Conservation (phyloP, 2,888 invertebrate genomes). For the Andrena flavipes region DNA sequence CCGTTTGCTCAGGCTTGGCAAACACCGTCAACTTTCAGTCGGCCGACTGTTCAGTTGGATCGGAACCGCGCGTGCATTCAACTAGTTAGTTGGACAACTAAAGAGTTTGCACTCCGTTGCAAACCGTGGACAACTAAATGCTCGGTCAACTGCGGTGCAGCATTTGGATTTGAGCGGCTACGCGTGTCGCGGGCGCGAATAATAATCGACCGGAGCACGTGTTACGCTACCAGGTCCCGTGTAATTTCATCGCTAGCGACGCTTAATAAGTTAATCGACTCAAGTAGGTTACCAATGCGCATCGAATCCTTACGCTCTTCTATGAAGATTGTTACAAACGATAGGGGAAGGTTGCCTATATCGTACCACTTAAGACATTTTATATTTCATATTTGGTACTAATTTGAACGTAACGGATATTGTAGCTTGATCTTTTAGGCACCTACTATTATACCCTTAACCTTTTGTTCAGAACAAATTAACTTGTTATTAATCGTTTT, state of each 20-base stretch:
- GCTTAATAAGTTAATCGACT: neutral
- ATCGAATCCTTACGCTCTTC: too few species aligned
- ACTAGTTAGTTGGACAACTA: slow-evolving; percentile 43
- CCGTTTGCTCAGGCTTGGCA: slow-evolving; percentile 28
- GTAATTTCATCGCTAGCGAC: neutral
- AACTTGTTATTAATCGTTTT: too few species aligned
- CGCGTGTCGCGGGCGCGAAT: slow-evolving; percentile 2
- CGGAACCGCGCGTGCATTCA: slow-evolving; percentile 33
- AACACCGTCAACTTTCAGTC: slow-evolving; percentile 36
- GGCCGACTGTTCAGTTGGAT: slow-evolving; percentile 39
- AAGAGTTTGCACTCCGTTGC: slow-evolving; percentile 53
- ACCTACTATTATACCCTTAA: too few species aligned
- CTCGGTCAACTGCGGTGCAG: slow-evolving; percentile 38
- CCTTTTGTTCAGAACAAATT: too few species aligned
- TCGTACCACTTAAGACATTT: too few species aligned
- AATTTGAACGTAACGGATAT: too few species aligned
- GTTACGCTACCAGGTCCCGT: neutral
- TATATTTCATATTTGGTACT: too few species aligned
- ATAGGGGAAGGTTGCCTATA: too few species aligned
- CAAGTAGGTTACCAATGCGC: too few species aligned
- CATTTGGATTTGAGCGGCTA: slow-evolving; percentile 12
- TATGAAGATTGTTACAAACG: too few species aligned
- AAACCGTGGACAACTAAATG: slow-evolving; percentile 46
- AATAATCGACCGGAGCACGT: slow-evolving; percentile 4
- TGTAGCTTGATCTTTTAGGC: too few species aligned